A percentile compares a stretch with the other conserved stretches of the same genome.
Evolutionary conservation across 2,888 invertebrate genomes (phyloP).

Genomic region (Fabriciana adippe): DNA sequence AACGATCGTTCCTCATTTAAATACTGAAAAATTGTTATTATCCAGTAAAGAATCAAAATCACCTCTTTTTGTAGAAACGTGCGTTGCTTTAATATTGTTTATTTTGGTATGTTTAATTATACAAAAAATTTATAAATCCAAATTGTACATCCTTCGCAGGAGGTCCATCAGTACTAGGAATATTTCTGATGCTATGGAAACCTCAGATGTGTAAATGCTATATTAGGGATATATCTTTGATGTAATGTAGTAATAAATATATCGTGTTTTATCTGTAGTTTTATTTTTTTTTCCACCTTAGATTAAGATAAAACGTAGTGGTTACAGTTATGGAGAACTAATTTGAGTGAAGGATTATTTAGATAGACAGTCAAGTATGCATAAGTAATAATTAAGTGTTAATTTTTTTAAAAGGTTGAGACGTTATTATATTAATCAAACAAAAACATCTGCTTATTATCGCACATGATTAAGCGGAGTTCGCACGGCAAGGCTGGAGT

Average conservation of each 20-base stretch:
- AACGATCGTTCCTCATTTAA: background rate
- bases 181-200: slow-evolving; percentile 52
- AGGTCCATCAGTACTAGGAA: slow-evolving; percentile 51
- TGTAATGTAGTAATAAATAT: slow-evolving; percentile 1
- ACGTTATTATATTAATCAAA: too few species aligned
- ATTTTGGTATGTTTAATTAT: slow-evolving; percentile 50
- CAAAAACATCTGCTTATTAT: too few species aligned
- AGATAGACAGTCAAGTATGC: too few species aligned
- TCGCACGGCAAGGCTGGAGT: too few species aligned
- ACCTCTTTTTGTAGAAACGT: slow-evolving; percentile 46
- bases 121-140: slow-evolving; percentile 51
- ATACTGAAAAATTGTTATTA: slow-evolving; percentile 14
- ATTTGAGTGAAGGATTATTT: too few species aligned
- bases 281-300: too few species aligned
- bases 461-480: too few species aligned
- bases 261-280: too few species aligned
- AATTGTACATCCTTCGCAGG: slow-evolving; percentile 43
- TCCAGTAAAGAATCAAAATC: slow-evolving; percentile 12
- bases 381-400: too few species aligned
- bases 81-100: slow-evolving; percentile 50
- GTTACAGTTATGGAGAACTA: too few species aligned
- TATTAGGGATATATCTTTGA: background rate
- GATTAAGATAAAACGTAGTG: too few species aligned
- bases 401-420: too few species aligned
- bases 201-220: slow-evolving; percentile 46